Evolutionary conservation across 1,140 invertebrate species (phyloP).

Genomic region (Polypedilum pembai): DNA sequence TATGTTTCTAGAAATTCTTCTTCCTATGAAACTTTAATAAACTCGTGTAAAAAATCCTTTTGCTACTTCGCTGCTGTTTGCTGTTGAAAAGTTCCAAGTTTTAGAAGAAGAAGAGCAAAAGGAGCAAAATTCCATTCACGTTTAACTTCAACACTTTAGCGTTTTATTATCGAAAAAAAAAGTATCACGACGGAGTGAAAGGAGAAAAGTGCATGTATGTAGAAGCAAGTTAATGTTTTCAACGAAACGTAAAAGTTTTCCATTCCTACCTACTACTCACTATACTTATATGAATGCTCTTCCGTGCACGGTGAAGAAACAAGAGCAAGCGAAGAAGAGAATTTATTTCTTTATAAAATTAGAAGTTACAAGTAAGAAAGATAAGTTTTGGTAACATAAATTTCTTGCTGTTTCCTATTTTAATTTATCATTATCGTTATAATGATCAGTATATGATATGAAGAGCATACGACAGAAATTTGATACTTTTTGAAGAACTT

Average conservation of each 20-base stretch:
- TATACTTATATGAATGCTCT: background rate
- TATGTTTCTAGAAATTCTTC: too few relatives aligned
- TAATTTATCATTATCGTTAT: conserved; percentile 15
- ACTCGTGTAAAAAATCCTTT: background rate
- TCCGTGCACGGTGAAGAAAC: background rate
- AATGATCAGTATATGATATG: background rate
- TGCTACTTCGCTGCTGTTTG: background rate
- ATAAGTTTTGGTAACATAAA: conserved; percentile 15
- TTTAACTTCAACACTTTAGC: conserved; percentile 18
- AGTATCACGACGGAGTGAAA: background rate
- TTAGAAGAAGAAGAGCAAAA: background rate
- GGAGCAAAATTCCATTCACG: background rate
- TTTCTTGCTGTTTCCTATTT: background rate
- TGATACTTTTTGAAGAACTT: background rate
- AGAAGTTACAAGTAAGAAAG: conserved; percentile 2
- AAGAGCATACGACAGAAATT: background rate
- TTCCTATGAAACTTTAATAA: conserved; percentile 2
- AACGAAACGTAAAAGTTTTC: conserved; percentile 12
- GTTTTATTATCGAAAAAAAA: background rate
- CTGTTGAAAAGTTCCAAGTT: background rate
- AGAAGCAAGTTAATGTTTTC: conserved; percentile 7
- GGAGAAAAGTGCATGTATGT: conserved; percentile 1
- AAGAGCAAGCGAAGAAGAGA: background rate
- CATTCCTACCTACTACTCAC: background rate
- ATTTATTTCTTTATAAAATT: conserved; percentile 15